Percentiles rank a stretch among this genome's conserved stretches.
These are phyloP conservation scores for Mionectes olivaceus DNA, from an alignment of 2,797 vertebrate species.

Conservation along the genomic window DNA sequence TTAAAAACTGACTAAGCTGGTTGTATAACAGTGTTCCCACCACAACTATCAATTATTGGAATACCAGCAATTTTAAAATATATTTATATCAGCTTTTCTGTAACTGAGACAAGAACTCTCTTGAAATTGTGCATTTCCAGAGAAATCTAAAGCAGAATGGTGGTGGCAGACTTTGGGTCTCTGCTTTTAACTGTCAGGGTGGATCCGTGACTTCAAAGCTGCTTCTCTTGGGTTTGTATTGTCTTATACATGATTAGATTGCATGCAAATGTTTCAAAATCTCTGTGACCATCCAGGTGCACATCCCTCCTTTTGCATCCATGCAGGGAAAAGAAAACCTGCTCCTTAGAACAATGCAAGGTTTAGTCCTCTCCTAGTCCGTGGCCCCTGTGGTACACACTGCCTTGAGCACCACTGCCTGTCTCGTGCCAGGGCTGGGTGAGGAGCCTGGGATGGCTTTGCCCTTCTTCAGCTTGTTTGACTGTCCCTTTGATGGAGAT, in stretches of 20 bases:
- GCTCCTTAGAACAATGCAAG: not conserved
- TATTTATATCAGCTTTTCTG: not conserved
- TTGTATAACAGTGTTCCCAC: not conserved
- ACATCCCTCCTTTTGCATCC: not conserved
- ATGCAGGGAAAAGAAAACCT: not conserved
- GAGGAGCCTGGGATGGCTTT: not conserved
- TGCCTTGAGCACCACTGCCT: not conserved
- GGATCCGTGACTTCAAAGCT: not conserved
- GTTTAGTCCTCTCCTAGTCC: not conserved
- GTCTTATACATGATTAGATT: not conserved
- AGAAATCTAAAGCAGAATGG: not conserved
- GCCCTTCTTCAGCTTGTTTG: not conserved
- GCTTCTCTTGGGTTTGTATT: not conserved
- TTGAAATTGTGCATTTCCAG: not conserved
- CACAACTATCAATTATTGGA: not conserved
- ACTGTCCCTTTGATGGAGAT: not conserved
- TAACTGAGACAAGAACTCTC: not conserved
- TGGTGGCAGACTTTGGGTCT: not conserved
- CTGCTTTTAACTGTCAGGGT: not conserved
- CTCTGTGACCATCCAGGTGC: not conserved
- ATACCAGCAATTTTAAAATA: not conserved
- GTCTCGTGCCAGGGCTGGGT: rapidly evolving
- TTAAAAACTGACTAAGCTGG: not conserved
- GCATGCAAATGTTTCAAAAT: not conserved
- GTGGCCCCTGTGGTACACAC: rapidly evolving